A percentile compares a stretch with the other conserved stretches of the same genome.
Evolutionary conservation across 30 jellyfish, hydroid and myxozoan genomes (phyloP).

Genomic region (Aurelia aurita): DNA sequence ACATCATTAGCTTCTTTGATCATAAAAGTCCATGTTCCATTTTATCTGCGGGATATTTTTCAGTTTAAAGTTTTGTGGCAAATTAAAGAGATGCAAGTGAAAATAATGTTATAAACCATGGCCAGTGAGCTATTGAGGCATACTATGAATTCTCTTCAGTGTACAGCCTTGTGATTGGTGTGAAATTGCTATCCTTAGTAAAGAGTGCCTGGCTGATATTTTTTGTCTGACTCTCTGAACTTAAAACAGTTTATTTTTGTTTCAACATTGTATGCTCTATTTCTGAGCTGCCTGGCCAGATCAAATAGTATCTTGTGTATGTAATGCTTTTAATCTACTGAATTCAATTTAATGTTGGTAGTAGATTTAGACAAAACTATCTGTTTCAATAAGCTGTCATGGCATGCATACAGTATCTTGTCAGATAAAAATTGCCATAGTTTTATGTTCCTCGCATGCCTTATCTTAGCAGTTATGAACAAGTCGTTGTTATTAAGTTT

Average conservation of each 20-base stretch:
- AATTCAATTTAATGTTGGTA: too few relatives aligned
- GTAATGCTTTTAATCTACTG: too few relatives aligned
- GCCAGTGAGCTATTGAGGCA: background rate
- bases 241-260: too few relatives aligned
- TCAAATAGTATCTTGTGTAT: too few relatives aligned
- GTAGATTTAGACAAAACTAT: background rate
- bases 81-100: background rate
- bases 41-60: background rate
- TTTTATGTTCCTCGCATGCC: too few relatives aligned
- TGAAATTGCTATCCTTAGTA: background rate
- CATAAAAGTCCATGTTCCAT: background rate
- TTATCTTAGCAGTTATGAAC: too few relatives aligned
- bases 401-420: background rate
- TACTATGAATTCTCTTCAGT: too few relatives aligned
- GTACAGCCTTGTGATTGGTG: background rate
- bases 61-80: background rate
- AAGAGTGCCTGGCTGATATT: background rate
- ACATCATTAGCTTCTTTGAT: too few relatives aligned
- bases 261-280: too few relatives aligned
- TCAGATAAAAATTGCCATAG: too few relatives aligned
- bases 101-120: background rate
- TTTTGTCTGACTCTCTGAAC: background rate
- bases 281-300: too few relatives aligned
- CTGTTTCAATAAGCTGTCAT: background rate
- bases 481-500: too few relatives aligned